Percentiles rank a stretch among this genome's conserved stretches.
Evolutionary conservation across 2,113 vertebrate species (phyloP).

Genomic region (Sterrhoptilus dennistouni): DNA sequence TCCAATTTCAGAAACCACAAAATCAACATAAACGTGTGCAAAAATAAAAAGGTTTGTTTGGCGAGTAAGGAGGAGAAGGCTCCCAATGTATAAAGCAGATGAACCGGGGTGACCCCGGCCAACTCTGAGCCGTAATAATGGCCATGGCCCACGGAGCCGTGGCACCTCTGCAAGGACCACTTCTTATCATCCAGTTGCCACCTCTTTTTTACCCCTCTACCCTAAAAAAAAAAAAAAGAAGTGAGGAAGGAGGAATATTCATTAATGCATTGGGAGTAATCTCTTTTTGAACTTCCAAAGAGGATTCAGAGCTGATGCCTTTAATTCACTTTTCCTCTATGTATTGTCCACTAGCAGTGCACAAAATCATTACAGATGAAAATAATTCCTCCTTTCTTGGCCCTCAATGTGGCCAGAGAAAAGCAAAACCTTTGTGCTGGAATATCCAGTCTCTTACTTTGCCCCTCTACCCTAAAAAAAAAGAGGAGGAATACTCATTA

Average conservation of each 20-base stretch:
- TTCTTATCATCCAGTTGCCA: conserved; percentile 44
- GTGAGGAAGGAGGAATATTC: background rate
- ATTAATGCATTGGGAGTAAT: background rate
- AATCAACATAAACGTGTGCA: conserved; percentile 91
- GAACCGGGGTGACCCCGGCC: conserved; percentile 84
- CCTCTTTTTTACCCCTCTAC: background rate
- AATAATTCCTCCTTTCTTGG: background rate
- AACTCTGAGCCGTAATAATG: conserved; percentile 44
- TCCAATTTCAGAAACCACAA: conserved; percentile 93
- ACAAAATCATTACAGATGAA: background rate
- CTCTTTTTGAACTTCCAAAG: background rate
- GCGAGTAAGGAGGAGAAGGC: conserved; percentile 84
- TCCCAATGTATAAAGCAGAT: conserved; percentile 84
- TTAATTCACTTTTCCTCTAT: background rate
- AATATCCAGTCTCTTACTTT: no score
- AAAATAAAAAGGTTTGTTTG: conserved; percentile 89
- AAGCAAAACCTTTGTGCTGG: background rate
- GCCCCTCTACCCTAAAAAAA: no score
- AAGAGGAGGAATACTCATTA: no score
- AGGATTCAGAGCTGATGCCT: background rate
- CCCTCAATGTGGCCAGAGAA: background rate
- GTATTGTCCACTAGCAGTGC: background rate
- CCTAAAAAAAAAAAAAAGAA: no score
- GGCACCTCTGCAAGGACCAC: conserved; percentile 55
- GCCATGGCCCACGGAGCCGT: conserved; percentile 44